Evolutionary conservation across 2,797 vertebrate genomes (phyloP), one percentile per base, ranked within the genome.

Genomic region (Pristis pectinata): DNA sequence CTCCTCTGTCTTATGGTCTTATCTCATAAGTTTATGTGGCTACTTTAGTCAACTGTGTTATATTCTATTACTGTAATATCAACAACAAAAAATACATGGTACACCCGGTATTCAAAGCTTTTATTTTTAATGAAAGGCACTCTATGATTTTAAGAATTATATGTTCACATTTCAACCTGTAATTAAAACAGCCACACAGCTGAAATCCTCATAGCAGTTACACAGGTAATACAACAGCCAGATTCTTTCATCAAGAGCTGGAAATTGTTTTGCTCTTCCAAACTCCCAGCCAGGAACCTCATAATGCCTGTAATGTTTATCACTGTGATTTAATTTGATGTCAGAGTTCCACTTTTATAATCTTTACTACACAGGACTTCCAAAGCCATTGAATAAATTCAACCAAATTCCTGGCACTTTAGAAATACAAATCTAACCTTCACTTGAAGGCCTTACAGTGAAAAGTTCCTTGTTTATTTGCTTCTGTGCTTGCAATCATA

Each of bases 361-460:
- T 19, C 4, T 94, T 94, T 53, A 34, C 92, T 94, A 27, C 27
- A 49, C 27, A 72, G 27, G 34, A 74, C 10, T 37, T 82, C 74
- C 85, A 79, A 89, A 76, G 67, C n/a, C 70, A 74, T 64, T 76
- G 17, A n/a, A 64, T 67, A 41, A 67, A 8, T 64, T 53, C 49
- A 91, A 56, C 10, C 0, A 72, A 30, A 56, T 89, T 22, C 91
- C 34, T 49, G 17, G 76, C 82, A n/a, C 67, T 72, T 77, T 91
- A 59, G n/a, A 94, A 74, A 89, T 37, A 92, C 24, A 94, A 94
- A 94, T 94, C 5, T 74, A 70, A 53, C 41, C 70, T 74, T 94
- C 41, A 76, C 15, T 74, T 56, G 5, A 41, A 74, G 92, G 4
- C 49, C 27, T 56, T 76, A 13, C 41, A 94, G 11, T 17, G 37